Conservation (phyloP, 2,888 invertebrate genomes). For the Apodemia hepburni region DNA sequence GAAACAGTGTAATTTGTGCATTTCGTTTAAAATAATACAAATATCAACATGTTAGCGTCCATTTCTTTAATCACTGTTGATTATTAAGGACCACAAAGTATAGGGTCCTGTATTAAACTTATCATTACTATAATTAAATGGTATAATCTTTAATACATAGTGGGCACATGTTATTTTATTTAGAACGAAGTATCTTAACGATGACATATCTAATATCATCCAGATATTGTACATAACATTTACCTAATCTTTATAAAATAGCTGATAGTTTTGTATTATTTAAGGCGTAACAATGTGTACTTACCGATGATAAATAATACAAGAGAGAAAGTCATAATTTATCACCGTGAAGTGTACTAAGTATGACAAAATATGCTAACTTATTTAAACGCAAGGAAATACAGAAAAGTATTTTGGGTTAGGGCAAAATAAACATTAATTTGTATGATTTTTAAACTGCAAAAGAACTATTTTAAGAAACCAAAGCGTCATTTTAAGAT, state of each 20-base stretch:
- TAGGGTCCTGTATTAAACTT: too few species aligned
- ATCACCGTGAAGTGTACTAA: not conserved
- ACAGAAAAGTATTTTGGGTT: not conserved
- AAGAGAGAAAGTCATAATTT: not conserved
- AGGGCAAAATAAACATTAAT: not conserved
- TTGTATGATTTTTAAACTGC: not conserved
- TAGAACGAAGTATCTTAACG: not conserved
- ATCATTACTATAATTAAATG: too few species aligned
- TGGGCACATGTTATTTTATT: not conserved
- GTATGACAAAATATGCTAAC: not conserved
- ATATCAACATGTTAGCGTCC: not conserved
- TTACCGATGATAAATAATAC: not conserved
- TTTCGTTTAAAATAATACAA: not conserved
- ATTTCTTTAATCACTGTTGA: too few species aligned
- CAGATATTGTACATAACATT: conserved; percentile 7
- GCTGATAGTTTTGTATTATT: not conserved
- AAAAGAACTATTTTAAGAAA: not conserved
- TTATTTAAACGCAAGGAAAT: not conserved
- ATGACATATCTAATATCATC: not conserved
- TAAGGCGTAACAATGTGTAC: not conserved
- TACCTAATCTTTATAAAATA: not conserved
- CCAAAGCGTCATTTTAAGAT: not conserved
- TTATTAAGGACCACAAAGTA: too few species aligned
- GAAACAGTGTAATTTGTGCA: not conserved
- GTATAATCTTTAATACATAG: not conserved